Percentiles rank a stretch among this genome's conserved stretches.
Conservation (phyloP, 2,797 vertebrate genomes). For the Glossophaga mutica region DNA sequence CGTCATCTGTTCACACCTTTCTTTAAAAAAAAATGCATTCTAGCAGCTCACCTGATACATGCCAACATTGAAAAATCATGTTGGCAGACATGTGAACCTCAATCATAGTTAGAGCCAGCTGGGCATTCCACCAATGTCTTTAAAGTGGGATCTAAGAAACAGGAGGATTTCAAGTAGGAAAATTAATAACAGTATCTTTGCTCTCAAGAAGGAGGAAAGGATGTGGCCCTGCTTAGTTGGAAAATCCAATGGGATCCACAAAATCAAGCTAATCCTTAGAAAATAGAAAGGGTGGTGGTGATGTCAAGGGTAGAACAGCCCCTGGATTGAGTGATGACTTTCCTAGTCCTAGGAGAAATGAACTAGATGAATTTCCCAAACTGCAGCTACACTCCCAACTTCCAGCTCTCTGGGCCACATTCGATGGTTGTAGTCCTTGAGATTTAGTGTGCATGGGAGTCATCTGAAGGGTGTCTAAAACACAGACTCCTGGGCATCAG, state of each 20-base stretch:
- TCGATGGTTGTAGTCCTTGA: background rate
- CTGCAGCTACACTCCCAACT: background rate
- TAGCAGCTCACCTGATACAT: background rate
- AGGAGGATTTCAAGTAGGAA: background rate
- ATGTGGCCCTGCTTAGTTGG: background rate
- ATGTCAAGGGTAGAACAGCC: background rate
- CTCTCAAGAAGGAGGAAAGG: background rate
- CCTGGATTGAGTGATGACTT: background rate
- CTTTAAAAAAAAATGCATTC: background rate
- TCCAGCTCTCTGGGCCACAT: background rate
- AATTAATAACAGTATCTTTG: background rate
- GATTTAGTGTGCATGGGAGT: background rate
- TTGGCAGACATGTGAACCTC: background rate
- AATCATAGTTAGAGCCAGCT: background rate
- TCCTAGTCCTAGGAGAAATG: background rate
- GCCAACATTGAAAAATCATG: background rate
- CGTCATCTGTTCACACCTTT: background rate
- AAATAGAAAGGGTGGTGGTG: background rate
- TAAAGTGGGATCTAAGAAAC: background rate
- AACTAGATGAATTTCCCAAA: background rate
- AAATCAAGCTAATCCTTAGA: background rate
- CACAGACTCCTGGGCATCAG: background rate
- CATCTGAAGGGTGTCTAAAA: background rate
- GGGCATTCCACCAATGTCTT: background rate
- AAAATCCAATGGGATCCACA: background rate